A percentile compares a stretch with the other conserved stretches of the same genome.
Conservation (phyloP, 2,113 vertebrate genomes). For the Columbina picui region DNA sequence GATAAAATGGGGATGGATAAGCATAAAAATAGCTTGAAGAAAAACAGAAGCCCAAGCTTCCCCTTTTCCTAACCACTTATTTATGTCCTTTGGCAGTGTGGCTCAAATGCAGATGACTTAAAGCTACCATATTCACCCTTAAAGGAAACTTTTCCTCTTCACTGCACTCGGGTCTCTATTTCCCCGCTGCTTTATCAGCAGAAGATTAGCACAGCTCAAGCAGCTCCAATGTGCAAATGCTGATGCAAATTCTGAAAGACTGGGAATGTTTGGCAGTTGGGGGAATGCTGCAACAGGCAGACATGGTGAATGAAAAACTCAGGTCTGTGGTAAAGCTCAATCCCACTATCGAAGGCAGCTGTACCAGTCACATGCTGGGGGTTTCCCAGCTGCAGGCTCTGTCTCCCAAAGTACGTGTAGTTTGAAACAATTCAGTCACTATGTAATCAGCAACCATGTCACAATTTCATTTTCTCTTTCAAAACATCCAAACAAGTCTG, state of each 20-base stretch:
- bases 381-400: conserved; percentile 38
- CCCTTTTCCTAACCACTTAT: not conserved
- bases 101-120: not conserved
- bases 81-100: not conserved
- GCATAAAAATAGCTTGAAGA: conserved; percentile 3
- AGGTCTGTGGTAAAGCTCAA: not conserved
- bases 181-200: not conserved
- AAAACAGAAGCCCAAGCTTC: conserved; percentile 21
- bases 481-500: conserved; percentile 10
- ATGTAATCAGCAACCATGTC: conserved; percentile 21
- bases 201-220: not conserved
- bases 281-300: conserved; percentile 45
- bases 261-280: not conserved
- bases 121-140: not conserved
- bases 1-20: not conserved
- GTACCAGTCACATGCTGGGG: conserved; percentile 30
- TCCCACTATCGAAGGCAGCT: not conserved
- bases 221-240: not conserved
- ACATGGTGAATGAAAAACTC: conserved; percentile 33
- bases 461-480: conserved; percentile 40
- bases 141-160: not conserved
- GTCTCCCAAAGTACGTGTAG: conserved; percentile 15
- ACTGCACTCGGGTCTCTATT: not conserved
- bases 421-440: conserved; percentile 55
- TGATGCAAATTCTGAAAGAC: conserved; percentile 39